These are phyloP conservation scores for Xyrichtys novacula DNA, from an alignment of 2,797 vertebrate genomes.

Conservation along the genomic window DNA sequence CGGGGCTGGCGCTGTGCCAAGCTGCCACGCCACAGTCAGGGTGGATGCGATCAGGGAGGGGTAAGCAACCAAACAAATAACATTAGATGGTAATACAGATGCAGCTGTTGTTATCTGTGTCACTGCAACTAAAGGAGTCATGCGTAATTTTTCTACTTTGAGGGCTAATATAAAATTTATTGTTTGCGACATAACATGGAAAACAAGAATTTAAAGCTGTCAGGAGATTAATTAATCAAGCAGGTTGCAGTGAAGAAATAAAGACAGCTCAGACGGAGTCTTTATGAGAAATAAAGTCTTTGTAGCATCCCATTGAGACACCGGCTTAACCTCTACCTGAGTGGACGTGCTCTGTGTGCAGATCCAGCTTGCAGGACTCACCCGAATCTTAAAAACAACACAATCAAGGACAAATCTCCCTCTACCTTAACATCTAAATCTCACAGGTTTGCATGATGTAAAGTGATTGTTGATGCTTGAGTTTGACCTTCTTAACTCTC, in stretches of 20 bases:
- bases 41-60: constrained; percentile 48
- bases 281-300: constrained; percentile 56
- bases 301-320: constrained; percentile 50
- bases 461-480: constrained; percentile 77
- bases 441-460: constrained; percentile 58
- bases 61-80: constrained; percentile 69
- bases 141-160: constrained; percentile 21
- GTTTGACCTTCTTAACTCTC: constrained; percentile 78
- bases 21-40: constrained; percentile 79
- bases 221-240: constrained; percentile 63
- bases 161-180: constrained; percentile 22
- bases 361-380: constrained; percentile 33
- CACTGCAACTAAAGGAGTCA: constrained; percentile 26
- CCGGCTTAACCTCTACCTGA: constrained; percentile 60
- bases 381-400: constrained; percentile 28
- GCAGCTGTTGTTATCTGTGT: constrained; percentile 55
- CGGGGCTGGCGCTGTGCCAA: constrained; percentile 87
- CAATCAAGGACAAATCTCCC: constrained; percentile 65
- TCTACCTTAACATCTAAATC: constrained; percentile 64
- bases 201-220: constrained; percentile 38
- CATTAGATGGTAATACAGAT: constrained; percentile 66
- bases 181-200: constrained; percentile 42
- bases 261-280: constrained; percentile 35
- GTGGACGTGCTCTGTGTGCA: constrained; percentile 55
- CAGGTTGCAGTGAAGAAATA: constrained; percentile 32